Base-by-base conservation (phyloP, 2,888 invertebrate species). In the Cylloceria caligata region DNA sequence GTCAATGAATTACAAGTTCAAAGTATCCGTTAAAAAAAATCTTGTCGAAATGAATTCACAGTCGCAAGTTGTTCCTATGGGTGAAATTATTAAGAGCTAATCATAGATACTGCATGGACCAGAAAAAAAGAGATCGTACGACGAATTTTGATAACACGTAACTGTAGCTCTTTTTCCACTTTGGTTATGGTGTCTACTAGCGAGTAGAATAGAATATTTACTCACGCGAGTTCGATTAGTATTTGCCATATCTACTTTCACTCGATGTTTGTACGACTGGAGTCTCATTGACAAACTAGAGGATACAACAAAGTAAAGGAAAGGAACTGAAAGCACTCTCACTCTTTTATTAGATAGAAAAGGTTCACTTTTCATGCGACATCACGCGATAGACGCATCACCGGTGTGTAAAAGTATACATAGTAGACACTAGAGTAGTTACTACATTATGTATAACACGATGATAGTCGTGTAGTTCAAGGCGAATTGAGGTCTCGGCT, bases 401-500 rank as follows among this genome's bases (percentile, higher is more conserved):
- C 13, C 30, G 5, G 7, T 9, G 4, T 69, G 47, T 34, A n/a
- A 27, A 42, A 49, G 19, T 30, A 39, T 60, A 27, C 34, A 65
- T 9, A 27, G 19, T 16, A 36, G 36, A 65, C 36, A 21, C 47
- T 57, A 16, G 27, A 60, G 19, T 52, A 21, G 19, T 27, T 30
- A 7, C 27, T 21, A 49, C 16, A 47, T 42, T 42, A 24, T 21
- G 64, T 21, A 39, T 24, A 42, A 39, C 34, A 19, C 34, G 60
- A 60, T 60, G 19, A 77, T 47, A 64, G 64, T 69, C 69, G 7
- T 36, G n/a, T 60, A 27, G 68, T 73, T 69, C 68, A 68, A 80
- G 73, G 74, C 34, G 19, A 60, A 27, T 52, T n/a, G 42, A 73
- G 67, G 49, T 79, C 78, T 60, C 19, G 67, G 73, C 62, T 73